Percentiles rank a stretch among this genome's conserved stretches.
These are phyloP conservation scores for Drosophila eugracilis DNA, from an alignment of 1,140 invertebrate species.

Conservation along the genomic window DNA sequence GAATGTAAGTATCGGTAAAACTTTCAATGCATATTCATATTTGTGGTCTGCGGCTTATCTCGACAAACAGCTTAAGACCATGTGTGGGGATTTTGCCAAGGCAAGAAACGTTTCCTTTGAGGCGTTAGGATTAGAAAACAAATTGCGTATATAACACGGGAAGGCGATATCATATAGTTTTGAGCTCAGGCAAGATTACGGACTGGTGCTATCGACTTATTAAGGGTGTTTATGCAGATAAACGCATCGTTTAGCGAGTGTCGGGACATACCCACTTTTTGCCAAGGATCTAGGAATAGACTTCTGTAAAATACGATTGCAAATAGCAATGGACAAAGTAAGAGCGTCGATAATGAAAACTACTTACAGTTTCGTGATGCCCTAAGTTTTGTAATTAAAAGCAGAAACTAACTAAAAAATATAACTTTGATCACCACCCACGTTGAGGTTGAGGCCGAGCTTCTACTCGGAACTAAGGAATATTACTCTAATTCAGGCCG, in stretches of 20 bases:
- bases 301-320: conserved; percentile 65
- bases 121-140: conserved; percentile 68
- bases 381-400: conserved; percentile 54
- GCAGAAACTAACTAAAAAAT: conserved; percentile 46
- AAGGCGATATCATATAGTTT: too few species aligned
- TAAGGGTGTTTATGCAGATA: conserved; percentile 83
- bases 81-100: conserved; percentile 50
- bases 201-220: conserved; percentile 77
- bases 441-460: conserved; percentile 40
- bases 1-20: conserved; percentile 5
- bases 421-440: conserved; percentile 42
- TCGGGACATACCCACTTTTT: conserved; percentile 83
- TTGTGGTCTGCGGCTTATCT: conserved; percentile 52
- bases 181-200: conserved; percentile 54
- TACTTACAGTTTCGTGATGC: too few species aligned
- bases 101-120: conserved; percentile 26
- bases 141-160: conserved; percentile 71
- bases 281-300: conserved; percentile 61
- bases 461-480: conserved; percentile 36
- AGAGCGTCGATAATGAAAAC: too few species aligned
- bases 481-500: conserved; percentile 46
- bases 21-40: conserved; percentile 2
- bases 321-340: conserved; percentile 30
- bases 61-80: conserved; percentile 67
- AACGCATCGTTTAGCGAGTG: conserved; percentile 81